Conservation (phyloP, 2,888 invertebrate species). For the Euclidia mi region DNA sequence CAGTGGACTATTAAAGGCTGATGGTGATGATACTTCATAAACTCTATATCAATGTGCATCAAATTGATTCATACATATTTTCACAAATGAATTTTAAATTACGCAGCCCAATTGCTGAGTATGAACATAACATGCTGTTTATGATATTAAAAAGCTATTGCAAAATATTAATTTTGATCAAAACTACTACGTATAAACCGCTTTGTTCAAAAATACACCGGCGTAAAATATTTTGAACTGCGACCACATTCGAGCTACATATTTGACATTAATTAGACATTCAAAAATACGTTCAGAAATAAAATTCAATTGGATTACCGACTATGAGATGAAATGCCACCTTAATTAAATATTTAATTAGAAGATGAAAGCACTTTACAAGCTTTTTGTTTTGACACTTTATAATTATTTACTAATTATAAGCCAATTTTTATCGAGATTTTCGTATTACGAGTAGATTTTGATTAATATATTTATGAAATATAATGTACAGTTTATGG, state of each 20-base stretch:
- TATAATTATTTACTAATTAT: constrained; percentile 54
- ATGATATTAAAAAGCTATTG: too few relatives aligned
- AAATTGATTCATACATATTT: too few relatives aligned
- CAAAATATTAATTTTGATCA: not conserved
- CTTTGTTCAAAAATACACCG: not conserved
- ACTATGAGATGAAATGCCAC: constrained; percentile 27
- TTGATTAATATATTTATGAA: too few relatives aligned
- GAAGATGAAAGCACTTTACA: constrained; percentile 49
- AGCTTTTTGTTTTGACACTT: constrained; percentile 48
- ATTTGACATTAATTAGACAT: constrained; percentile 55
- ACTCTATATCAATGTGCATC: too few relatives aligned
- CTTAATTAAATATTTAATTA: constrained; percentile 61
- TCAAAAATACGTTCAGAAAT: constrained; percentile 34
- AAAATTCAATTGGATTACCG: not conserved
- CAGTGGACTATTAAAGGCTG: too few relatives aligned
- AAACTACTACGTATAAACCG: not conserved
- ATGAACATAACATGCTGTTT: too few relatives aligned
- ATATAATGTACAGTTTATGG: too few relatives aligned
- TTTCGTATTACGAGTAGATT: constrained; percentile 13
- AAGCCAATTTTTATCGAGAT: constrained; percentile 39
- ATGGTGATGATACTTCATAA: too few relatives aligned
- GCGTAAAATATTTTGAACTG: not conserved
- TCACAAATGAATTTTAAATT: too few relatives aligned
- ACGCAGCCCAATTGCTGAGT: too few relatives aligned
- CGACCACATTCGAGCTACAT: constrained; percentile 30